Conservation (phyloP, 2,113 vertebrate genomes). For the Chaetodon auriga region DNA sequence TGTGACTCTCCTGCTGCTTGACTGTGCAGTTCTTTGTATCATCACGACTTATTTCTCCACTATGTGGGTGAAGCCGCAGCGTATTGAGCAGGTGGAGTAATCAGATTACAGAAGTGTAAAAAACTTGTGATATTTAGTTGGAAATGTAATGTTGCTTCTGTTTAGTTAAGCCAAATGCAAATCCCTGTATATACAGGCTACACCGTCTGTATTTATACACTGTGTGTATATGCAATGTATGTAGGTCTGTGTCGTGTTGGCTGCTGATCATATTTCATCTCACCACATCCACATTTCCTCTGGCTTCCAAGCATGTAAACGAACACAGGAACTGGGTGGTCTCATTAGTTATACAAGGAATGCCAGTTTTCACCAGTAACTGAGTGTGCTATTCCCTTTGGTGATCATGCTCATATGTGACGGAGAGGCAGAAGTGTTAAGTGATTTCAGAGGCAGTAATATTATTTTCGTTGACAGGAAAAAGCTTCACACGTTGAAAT, state of each 20-base stretch:
- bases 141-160: background rate
- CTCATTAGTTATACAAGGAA: conserved; percentile 35
- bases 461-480: background rate
- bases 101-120: background rate
- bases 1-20: background rate
- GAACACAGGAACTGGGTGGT: conserved; percentile 28
- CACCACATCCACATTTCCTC: background rate
- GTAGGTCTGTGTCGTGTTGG: background rate
- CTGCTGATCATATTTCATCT: conserved; percentile 2
- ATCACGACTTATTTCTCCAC: background rate
- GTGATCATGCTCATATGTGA: background rate
- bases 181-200: background rate
- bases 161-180: background rate
- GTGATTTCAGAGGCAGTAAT: conserved; percentile 29
- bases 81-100: background rate
- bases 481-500: conserved; percentile 42
- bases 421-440: conserved; percentile 27
- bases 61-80: background rate
- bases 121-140: background rate
- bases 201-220: background rate
- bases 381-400: background rate
- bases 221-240: background rate
- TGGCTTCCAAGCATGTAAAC: conserved; percentile 14
- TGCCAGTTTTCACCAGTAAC: conserved; percentile 25
- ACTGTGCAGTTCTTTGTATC: background rate